phyloP scores from a whole-genome alignment of 2,113 vertebrate genomes.

The Gambusia holbrooki region DNA sequence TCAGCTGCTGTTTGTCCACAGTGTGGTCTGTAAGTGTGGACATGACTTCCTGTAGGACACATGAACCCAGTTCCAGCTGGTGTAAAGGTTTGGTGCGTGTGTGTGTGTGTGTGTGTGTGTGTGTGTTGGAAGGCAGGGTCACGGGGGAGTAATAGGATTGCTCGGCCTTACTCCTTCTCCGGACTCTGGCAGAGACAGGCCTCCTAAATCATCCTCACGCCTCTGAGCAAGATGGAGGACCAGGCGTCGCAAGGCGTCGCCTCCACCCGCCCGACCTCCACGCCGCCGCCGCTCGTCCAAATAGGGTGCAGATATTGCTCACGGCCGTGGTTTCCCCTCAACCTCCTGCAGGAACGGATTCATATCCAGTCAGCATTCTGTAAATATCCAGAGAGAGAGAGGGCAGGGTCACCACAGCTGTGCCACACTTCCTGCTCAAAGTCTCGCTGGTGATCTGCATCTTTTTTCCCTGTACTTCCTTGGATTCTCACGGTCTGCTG shows the following conservation, averaged over 20 bases:
- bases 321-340: conserved; percentile 42
- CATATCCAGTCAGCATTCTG: conserved; percentile 70
- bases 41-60: conserved; percentile 21
- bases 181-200: conserved; percentile 60
- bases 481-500: conserved; percentile 37
- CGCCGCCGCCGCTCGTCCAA: conserved; percentile 17
- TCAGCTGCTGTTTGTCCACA: conserved; percentile 5
- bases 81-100: neutral
- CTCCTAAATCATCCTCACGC: conserved; percentile 71
- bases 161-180: conserved; percentile 60
- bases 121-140: conserved; percentile 54
- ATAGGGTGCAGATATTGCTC: conserved; percentile 27
- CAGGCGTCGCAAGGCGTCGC: conserved; percentile 42
- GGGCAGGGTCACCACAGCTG: conserved; percentile 36
- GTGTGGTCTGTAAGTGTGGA: conserved; percentile 32
- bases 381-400: conserved; percentile 57
- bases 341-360: conserved; percentile 54
- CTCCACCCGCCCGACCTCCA: conserved; percentile 34
- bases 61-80: neutral
- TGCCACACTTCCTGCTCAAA: conserved; percentile 25
- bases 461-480: conserved; percentile 35
- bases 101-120: neutral
- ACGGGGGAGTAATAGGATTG: conserved; percentile 71
- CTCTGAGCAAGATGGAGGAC: conserved; percentile 70
- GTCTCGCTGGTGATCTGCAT: conserved; percentile 30